phyloP scores from a whole-genome alignment of 2,797 vertebrate genomes.

The Loris lydekkerianus region DNA sequence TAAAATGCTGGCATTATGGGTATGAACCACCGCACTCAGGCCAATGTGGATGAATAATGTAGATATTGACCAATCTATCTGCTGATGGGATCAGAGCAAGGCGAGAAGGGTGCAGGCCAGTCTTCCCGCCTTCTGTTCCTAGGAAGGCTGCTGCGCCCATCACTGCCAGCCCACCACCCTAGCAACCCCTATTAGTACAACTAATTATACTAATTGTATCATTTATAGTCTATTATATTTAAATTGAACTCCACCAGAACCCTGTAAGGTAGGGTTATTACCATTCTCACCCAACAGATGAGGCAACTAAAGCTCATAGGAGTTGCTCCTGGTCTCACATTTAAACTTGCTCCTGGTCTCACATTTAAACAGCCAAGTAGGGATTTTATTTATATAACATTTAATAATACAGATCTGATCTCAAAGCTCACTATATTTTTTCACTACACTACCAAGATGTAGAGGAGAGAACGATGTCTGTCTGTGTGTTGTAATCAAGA shows the following conservation, averaged over 20 bases:
- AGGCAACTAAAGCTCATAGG: background rate
- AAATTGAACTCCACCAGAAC: background rate
- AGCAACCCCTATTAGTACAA: background rate
- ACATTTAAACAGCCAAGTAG: slow-evolving; percentile 7
- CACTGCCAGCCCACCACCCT: no score
- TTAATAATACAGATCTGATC: background rate
- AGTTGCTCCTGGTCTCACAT: background rate
- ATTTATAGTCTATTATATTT: background rate
- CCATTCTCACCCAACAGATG: background rate
- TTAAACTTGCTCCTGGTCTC: background rate
- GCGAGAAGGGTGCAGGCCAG: background rate
- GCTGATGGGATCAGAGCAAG: no score
- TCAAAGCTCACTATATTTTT: background rate
- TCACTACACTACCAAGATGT: background rate
- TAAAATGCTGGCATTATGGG: background rate
- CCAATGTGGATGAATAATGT: background rate
- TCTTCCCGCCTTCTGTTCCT: background rate
- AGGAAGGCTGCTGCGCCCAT: background rate
- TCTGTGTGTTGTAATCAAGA: background rate
- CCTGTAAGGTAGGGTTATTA: background rate
- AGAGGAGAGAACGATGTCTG: background rate
- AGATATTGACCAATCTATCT: background rate
- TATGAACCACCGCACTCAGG: background rate
- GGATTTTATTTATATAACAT: background rate
- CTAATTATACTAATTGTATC: background rate